phyloP scores from a whole-genome alignment of 1,140 invertebrate species.

The Caenorhabditis remanei region DNA sequence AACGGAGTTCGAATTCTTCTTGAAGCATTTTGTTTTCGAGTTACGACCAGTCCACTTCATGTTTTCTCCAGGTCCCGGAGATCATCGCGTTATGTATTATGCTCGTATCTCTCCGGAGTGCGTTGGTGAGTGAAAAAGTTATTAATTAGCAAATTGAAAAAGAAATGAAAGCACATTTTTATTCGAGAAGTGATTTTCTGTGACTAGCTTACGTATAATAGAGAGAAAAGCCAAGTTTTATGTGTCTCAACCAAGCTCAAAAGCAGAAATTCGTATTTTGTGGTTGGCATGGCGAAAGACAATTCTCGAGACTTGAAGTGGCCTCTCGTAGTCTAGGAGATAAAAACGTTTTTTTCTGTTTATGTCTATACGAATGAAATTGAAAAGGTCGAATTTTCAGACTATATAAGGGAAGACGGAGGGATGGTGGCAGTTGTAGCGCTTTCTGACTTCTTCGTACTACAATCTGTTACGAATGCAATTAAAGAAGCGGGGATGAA shows the following conservation, averaged over 20 bases:
- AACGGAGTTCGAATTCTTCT: not conserved
- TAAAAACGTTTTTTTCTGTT: too few relatives aligned
- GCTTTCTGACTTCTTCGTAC: constrained; percentile 2
- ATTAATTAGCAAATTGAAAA: not conserved
- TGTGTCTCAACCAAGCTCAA: too few relatives aligned
- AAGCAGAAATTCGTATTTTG: too few relatives aligned
- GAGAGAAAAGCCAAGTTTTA: too few relatives aligned
- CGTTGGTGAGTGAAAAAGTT: not conserved
- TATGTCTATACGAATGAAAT: too few relatives aligned
- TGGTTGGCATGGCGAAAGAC: too few relatives aligned
- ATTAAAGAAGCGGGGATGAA: not conserved
- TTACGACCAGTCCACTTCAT: not conserved
- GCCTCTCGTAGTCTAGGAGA: too few relatives aligned
- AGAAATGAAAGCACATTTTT: not conserved
- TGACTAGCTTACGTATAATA: too few relatives aligned
- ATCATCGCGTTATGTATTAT: constrained; percentile 15
- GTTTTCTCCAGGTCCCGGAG: not conserved
- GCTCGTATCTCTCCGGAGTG: constrained; percentile 28
- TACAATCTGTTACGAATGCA: constrained; percentile 5
- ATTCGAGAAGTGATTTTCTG: not conserved
- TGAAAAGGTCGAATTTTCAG: not conserved
- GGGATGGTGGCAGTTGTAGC: constrained; percentile 34
- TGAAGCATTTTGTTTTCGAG: constrained; percentile 3
- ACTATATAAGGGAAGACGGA: not conserved
- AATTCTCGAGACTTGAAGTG: too few relatives aligned